Conservation (phyloP, 2,113 vertebrate genomes). For the Glareola pratincola region DNA sequence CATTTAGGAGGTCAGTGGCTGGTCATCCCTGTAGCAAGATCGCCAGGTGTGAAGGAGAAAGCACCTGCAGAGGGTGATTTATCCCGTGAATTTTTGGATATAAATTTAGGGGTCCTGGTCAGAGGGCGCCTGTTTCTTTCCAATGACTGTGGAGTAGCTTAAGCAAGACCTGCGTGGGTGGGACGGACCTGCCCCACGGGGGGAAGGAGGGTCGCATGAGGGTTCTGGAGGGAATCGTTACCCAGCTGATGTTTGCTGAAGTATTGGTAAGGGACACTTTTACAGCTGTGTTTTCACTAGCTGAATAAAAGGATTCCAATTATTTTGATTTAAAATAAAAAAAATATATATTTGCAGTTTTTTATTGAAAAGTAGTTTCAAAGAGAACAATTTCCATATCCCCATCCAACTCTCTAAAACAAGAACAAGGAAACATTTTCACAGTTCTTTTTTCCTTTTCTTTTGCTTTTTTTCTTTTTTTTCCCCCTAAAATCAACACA, state of each 20-base stretch:
- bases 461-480: fast-evolving
- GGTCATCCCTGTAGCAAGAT: neutral
- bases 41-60: neutral
- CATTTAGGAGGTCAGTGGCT: neutral
- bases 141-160: too few relatives aligned
- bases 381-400: neutral
- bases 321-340: neutral
- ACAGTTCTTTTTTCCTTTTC: neutral
- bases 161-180: fast-evolving
- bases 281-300: neutral
- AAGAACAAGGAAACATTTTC: neutral
- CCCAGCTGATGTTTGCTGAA: neutral
- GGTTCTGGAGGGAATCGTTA: neutral
- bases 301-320: neutral
- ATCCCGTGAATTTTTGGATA: neutral
- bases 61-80: neutral
- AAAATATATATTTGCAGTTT: neutral
- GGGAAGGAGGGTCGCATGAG: neutral
- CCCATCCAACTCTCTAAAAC: neutral
- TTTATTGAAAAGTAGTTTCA: neutral
- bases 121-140: neutral
- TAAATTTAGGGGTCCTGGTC: neutral
- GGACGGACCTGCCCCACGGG: fast-evolving
- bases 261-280: neutral
- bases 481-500: neutral